phyloP scores from a whole-genome alignment of 2,888 invertebrate genomes.

The Disparrhopalites patrizii region DNA sequence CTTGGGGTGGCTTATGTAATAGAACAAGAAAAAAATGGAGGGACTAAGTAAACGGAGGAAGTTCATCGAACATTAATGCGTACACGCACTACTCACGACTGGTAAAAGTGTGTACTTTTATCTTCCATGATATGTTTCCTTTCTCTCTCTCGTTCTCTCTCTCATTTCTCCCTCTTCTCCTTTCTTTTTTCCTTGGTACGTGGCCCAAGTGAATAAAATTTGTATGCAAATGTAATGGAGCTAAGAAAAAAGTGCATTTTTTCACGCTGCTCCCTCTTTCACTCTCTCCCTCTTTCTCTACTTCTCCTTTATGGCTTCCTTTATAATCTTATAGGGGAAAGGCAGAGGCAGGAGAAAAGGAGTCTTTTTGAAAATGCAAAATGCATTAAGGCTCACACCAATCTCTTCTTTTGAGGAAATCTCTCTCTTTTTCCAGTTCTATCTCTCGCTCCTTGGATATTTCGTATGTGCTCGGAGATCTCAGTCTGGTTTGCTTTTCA shows the following conservation, averaged over 20 bases:
- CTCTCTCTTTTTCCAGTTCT: no score
- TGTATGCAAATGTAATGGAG: conserved; percentile 27
- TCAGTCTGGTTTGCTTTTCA: no score
- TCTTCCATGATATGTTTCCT: no score
- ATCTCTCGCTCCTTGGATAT: no score
- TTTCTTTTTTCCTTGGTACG: neutral
- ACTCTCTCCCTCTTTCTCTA: no score
- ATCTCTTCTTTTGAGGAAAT: conserved; percentile 3
- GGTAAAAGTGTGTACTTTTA: neutral
- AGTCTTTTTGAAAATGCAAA: neutral
- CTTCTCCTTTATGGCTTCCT: no score
- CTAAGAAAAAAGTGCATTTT: conserved; percentile 1
- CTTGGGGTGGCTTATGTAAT: neutral
- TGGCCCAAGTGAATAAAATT: conserved; percentile 21
- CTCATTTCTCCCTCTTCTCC: neutral
- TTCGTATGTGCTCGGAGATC: no score
- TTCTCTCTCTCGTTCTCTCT: neutral
- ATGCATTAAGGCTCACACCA: conserved; percentile 1
- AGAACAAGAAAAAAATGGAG: neutral
- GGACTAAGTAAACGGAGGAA: conserved; percentile 14
- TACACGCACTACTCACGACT: neutral
- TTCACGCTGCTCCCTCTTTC: no score
- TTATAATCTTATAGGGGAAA: no score
- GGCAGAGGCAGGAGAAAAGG: neutral
- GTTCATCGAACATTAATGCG: conserved; percentile 24